Evolutionary conservation across 2,888 invertebrate genomes (phyloP).

Genomic region (Lacanobia oleracea): DNA sequence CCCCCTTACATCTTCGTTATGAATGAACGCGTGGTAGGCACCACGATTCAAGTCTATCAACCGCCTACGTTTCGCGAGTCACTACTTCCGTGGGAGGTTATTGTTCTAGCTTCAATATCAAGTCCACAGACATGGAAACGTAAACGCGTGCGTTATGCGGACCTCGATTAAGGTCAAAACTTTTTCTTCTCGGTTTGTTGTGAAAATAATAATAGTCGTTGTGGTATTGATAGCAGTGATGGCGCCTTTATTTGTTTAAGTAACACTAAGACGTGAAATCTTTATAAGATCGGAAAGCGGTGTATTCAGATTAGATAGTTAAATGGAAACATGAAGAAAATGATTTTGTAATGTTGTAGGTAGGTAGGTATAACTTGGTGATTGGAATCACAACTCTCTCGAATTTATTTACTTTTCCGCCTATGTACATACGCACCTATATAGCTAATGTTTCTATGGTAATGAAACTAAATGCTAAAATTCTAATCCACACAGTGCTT

Average conservation of each 20-base stretch:
- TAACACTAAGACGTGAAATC: constrained; percentile 3
- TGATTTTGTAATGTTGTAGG: neutral
- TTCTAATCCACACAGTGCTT: neutral
- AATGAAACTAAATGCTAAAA: neutral
- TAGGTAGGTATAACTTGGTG: neutral
- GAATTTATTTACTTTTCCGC: too few species aligned
- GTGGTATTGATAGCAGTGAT: constrained; percentile 28
- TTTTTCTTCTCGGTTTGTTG: constrained; percentile 43
- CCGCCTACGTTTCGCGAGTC: constrained; percentile 66
- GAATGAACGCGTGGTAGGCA: constrained; percentile 56
- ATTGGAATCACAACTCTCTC: too few species aligned
- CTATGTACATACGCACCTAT: too few species aligned
- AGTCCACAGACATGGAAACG: constrained; percentile 63
- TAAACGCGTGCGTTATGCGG: constrained; percentile 56
- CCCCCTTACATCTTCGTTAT: constrained; percentile 44
- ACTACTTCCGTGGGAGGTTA: constrained; percentile 72
- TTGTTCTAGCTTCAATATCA: constrained; percentile 74
- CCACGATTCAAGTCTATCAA: constrained; percentile 48
- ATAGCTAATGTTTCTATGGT: neutral
- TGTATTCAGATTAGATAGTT: neutral
- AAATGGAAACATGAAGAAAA: neutral
- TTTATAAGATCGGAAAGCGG: neutral
- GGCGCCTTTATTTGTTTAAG: constrained; percentile 27
- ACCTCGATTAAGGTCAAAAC: constrained; percentile 60
- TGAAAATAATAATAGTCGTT: constrained; percentile 22